phyloP scores from a whole-genome alignment of 2,113 vertebrate genomes.

The Cheirogaleus medius region DNA sequence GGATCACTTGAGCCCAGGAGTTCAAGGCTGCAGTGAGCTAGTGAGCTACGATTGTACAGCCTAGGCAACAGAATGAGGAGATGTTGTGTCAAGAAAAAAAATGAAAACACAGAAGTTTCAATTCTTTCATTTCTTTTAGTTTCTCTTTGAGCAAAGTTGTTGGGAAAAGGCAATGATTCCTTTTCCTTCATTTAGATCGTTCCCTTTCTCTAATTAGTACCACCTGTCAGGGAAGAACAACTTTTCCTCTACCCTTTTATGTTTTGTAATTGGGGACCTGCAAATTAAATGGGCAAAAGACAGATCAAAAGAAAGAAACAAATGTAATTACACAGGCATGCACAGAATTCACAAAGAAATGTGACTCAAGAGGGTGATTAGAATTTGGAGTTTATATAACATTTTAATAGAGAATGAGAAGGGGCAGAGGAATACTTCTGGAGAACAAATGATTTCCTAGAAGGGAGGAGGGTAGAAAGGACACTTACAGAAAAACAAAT shows the following conservation, averaged over 20 bases:
- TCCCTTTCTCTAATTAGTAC: neutral
- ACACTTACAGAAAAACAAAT: neutral
- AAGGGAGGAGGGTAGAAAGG: neutral
- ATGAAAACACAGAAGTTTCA: neutral
- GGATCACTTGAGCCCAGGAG: too few relatives aligned
- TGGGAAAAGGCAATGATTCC: neutral
- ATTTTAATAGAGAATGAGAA: neutral
- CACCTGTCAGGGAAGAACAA: neutral
- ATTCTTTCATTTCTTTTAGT: neutral
- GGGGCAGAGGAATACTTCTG: neutral
- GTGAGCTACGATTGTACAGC: too few relatives aligned
- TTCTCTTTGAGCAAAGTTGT: neutral
- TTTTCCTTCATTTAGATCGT: neutral
- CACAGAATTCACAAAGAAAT: neutral
- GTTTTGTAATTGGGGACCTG: neutral
- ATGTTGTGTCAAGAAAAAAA: neutral
- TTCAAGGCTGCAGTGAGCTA: too few relatives aligned
- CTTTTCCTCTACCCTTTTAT: neutral
- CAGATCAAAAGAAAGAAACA: neutral
- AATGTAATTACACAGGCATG: neutral
- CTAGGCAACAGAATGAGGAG: too few relatives aligned
- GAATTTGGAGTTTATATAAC: neutral
- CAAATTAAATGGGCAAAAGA: neutral
- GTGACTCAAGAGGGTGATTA: neutral
- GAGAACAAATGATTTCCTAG: neutral